Percentiles rank a stretch among this genome's conserved stretches.
Evolutionary conservation across 2,797 vertebrate genomes (phyloP).

Genomic region (Phrynocephalus forsythii): DNA sequence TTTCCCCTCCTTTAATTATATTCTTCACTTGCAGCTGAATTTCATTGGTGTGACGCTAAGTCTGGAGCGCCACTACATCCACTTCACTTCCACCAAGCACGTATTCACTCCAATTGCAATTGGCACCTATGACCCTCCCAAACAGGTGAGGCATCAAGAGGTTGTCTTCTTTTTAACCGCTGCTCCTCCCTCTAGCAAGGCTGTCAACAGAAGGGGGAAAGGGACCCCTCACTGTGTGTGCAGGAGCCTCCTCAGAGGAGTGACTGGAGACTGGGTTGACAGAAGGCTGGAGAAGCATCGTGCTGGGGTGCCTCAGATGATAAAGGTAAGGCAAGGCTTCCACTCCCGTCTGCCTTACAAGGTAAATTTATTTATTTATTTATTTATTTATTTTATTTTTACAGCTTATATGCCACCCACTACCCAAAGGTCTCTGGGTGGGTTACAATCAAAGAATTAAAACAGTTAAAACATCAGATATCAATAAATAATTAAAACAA

Average conservation of each 20-base stretch:
- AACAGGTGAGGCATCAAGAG: slow-evolving; percentile 82
- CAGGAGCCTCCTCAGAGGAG: background rate
- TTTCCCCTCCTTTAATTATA: slow-evolving; percentile 7
- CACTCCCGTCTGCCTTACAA: background rate
- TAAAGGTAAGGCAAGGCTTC: too few relatives aligned
- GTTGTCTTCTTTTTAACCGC: background rate
- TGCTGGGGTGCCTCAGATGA: background rate
- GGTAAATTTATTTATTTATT: background rate
- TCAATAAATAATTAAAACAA: too few relatives aligned
- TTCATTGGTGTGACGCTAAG: slow-evolving; percentile 87
- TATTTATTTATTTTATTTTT: too few relatives aligned
- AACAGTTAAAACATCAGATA: too few relatives aligned
- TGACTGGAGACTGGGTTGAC: background rate
- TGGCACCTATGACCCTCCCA: slow-evolving; percentile 81
- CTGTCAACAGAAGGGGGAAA: too few relatives aligned
- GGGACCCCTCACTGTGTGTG: background rate
- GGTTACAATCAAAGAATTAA: too few relatives aligned
- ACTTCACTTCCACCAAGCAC: slow-evolving; percentile 84
- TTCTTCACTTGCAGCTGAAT: slow-evolving; percentile 82
- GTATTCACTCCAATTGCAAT: slow-evolving; percentile 85
- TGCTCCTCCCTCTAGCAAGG: too few relatives aligned
- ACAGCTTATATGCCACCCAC: too few relatives aligned
- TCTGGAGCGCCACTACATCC: slow-evolving; percentile 78
- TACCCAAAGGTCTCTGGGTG: too few relatives aligned
- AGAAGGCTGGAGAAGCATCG: background rate